Conservation (phyloP, 2,797 vertebrate species). For the Hydrophis major region DNA sequence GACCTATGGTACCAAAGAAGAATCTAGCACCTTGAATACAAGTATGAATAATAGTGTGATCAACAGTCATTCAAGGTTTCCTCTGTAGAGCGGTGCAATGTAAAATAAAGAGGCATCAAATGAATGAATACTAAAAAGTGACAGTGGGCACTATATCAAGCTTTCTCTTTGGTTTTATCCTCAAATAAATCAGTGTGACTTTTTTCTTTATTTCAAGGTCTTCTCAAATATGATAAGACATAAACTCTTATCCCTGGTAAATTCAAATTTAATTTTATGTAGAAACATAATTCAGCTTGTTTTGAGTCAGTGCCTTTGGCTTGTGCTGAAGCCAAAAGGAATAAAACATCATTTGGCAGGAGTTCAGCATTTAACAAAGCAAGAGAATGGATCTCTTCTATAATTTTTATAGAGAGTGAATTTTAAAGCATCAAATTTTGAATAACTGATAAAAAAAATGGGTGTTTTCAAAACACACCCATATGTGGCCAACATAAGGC, state of each 20-base stretch:
- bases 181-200: neutral
- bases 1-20: neutral
- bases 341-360: neutral
- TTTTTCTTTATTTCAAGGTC: neutral
- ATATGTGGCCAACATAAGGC: neutral
- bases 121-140: neutral
- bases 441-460: neutral
- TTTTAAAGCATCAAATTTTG: neutral
- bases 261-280: neutral
- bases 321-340: neutral
- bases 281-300: neutral
- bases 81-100: neutral
- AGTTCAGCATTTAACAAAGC: neutral
- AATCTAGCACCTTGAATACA: neutral
- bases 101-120: neutral
- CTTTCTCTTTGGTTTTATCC: neutral
- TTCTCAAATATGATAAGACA: neutral
- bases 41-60: neutral
- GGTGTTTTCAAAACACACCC: neutral
- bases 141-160: neutral
- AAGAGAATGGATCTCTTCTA: neutral
- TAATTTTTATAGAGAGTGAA: neutral
- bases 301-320: neutral
- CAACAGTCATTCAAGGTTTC: neutral
- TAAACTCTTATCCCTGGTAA: neutral